These are phyloP conservation scores for Polyergus mexicanus DNA, from an alignment of 1,140 invertebrate genomes.

Conservation along the genomic window DNA sequence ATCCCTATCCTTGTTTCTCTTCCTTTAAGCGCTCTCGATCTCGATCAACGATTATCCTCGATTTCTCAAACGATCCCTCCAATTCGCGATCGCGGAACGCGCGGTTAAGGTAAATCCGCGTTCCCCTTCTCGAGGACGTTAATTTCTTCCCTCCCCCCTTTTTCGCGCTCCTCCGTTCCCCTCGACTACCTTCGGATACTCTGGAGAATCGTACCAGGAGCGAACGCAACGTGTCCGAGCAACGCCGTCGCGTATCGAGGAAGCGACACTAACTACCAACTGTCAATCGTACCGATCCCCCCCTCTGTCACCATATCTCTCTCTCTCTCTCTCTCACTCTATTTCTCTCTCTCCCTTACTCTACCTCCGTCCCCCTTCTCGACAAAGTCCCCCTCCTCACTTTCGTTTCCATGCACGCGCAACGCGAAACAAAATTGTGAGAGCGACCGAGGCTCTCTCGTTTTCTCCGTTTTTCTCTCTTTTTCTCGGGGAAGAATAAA, in stretches of 20 bases:
- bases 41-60: conserved; percentile 21
- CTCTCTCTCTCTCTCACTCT: not conserved
- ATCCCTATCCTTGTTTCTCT: not conserved
- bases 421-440: conserved; percentile 41
- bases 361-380: conserved; percentile 19
- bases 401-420: conserved; percentile 1
- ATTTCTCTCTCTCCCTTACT: conserved; percentile 12
- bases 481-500: not conserved
- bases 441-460: not conserved
- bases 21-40: not conserved
- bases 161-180: too few relatives aligned
- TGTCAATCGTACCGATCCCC: conserved; percentile 58
- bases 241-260: conserved; percentile 54
- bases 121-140: conserved; percentile 23
- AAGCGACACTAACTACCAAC: conserved; percentile 68
- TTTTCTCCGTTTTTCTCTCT: not conserved
- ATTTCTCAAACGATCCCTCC: not conserved
- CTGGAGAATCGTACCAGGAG: not conserved
- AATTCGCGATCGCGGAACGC: conserved; percentile 9
- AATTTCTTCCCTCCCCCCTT: not conserved
- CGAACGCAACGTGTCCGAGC: not conserved
- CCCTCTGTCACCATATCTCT: too few relatives aligned
- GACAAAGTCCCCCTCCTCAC: not conserved
- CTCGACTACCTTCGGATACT: too few relatives aligned
- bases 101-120: conserved; percentile 13